phyloP scores from a whole-genome alignment of 2,113 vertebrate species.

The Narcine bancroftii region DNA sequence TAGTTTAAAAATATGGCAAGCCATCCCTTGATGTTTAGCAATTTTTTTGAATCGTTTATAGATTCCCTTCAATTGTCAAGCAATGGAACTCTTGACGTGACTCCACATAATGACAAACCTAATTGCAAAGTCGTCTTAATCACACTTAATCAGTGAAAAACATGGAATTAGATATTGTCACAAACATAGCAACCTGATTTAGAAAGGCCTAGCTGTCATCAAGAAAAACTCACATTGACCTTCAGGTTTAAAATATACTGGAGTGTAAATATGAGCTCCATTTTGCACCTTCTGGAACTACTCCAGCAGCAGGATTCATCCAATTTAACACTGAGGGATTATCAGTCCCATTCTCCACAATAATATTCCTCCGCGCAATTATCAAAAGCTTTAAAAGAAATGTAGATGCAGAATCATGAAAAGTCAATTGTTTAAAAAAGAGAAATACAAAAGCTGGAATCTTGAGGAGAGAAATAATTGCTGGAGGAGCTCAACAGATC shows the following conservation, averaged over 20 bases:
- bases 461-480: too few species aligned
- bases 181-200: not conserved
- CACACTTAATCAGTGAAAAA: not conserved
- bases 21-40: not conserved
- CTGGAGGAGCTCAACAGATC: too few species aligned
- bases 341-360: not conserved
- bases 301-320: not conserved
- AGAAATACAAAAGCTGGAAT: too few species aligned
- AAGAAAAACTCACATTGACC: not conserved
- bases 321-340: not conserved
- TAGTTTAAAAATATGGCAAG: not conserved
- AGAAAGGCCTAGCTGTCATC: not conserved
- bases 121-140: not conserved
- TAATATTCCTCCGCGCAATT: not conserved
- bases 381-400: not conserved
- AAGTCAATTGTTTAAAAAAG: not conserved
- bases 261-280: too few species aligned
- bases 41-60: not conserved
- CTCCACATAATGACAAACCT: not conserved
- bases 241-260: too few species aligned
- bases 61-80: not conserved
- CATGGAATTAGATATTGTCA: not conserved
- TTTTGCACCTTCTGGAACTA: not conserved
- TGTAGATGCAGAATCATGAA: not conserved
- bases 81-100: not conserved